Evolutionary conservation across 1,140 invertebrate species (phyloP), one percentile per base, ranked within the genome.

Genomic region (Copidosoma floridanum): DNA sequence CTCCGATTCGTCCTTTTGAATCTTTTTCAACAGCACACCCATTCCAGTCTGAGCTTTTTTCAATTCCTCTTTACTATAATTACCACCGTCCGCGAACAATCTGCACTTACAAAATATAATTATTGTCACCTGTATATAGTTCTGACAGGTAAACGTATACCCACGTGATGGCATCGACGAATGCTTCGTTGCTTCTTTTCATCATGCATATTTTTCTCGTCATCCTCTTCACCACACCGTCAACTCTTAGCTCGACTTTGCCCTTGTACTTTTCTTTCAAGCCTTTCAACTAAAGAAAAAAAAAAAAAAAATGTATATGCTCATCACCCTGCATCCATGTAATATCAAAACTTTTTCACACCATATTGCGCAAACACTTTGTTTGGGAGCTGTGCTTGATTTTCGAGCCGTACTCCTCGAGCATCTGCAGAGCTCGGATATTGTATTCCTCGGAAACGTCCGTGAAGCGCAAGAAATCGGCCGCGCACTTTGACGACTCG

Each of bases 71-170:
- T n/a, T 20, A 16, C 37, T 47, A 23, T 38, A 65, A 55, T 56
- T 56, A 35, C 64, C 64, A 40, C 64, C 64, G 16, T 63, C 46
- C 24, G 52, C 20, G 43, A 65, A 65, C 12, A 40, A 52, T 50
- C 64, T 65, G 29, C 6, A 32, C n/a, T n/a, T n/a, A n/a, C 12
- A 32, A 32, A 32, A 32, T 32, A 32, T 32, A n/a, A n/a, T n/a
- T n/a, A n/a, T 32, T 32, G 6, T 32, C 29, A 32, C 6, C 12
- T n/a, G n/a, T n/a, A n/a, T n/a, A n/a, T n/a, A n/a, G n/a, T n/a
- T n/a, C n/a, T n/a, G n/a, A n/a, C n/a, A n/a, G n/a, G n/a, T n/a
- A n/a, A n/a, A n/a, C n/a, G n/a, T 57, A 2, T 27, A 27, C 20
- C 29, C 48, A 59, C 57, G 10, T 29, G 5, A 46, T 46, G 18